A percentile compares a stretch with the other conserved stretches of the same genome.
Evolutionary conservation across 2,113 vertebrate species (phyloP).

Genomic region (Prinia subflava): DNA sequence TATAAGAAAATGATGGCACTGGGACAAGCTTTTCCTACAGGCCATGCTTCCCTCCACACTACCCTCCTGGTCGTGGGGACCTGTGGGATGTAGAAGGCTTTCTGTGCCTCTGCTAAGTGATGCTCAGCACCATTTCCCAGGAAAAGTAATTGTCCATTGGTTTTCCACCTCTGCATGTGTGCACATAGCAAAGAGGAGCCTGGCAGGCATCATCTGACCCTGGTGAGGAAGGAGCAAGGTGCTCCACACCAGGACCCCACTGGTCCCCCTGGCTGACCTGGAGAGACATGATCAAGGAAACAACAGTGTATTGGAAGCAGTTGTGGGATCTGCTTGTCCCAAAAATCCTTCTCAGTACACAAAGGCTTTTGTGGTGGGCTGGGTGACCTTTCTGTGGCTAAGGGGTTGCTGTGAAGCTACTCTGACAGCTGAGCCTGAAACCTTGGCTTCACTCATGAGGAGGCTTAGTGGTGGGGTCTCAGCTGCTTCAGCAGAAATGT

Average conservation of each 20-base stretch:
- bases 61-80: fast-evolving
- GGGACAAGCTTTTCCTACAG: background rate
- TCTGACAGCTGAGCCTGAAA: fast-evolving
- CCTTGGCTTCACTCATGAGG: fast-evolving
- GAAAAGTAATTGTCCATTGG: background rate
- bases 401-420: background rate
- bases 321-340: background rate
- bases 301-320: background rate
- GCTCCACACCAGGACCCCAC: fast-evolving
- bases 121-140: background rate
- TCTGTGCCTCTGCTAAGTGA: background rate
- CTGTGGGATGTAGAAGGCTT: background rate
- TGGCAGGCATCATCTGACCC: background rate
- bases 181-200: background rate
- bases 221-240: background rate
- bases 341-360: background rate
- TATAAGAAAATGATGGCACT: background rate
- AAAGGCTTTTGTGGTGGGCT: background rate
- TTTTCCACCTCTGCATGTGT: background rate
- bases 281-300: background rate
- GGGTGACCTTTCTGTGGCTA: background rate
- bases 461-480: background rate
- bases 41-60: background rate
- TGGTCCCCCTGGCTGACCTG: background rate
- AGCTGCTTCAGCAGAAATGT: background rate